Base-by-base conservation (phyloP, 2,113 vertebrate genomes). In the Oxygymnocypris stewartii region DNA sequence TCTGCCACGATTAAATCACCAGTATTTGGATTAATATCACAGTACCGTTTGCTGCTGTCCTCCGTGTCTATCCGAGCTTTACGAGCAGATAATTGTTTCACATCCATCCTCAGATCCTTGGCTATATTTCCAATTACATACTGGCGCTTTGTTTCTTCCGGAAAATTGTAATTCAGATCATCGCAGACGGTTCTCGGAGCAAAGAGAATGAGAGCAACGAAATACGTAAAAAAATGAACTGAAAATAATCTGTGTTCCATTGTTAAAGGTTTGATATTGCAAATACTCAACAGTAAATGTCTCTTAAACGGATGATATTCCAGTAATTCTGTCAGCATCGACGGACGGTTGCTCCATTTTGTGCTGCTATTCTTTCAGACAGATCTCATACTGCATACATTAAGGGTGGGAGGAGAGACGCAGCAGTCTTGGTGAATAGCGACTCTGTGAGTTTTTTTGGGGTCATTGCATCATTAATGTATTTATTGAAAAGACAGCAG, bases 61-160 rank as follows among this genome's bases (percentile, higher is more conserved):
- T 92, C 91, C 47, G 84, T 80, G n/a, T 94, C 93, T 59, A 93
- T 85, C 10, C 93, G 92, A 20, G 94, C 93, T 37, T 92, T 94
- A 0, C 94, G 94, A 57, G 75, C 63, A 23, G 92, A 90, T 37
- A 96, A 89, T 82, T 87, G 90, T 4, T 90, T 91, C 0, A 85
- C 81, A 5, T 93, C 92, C 61, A 96, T 81, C 6, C 93, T 94
- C 0, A 96, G 91, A 89, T 95, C 95, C 61, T 95, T 94, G 23
- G 94, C 94, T 20, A 96, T 88, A 87, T 96, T 96, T 65, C 94
- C 95, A 59, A 96, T 94, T 61, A 95, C 91, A 4, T 93, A 95
- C 37, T 93, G 94, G 4, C 86, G 93, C 84, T 94, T 96, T 87
- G 93, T 91, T 88, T 96, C 96, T 85, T 96, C 95, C 0, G 92